A percentile compares a stretch with the other conserved stretches of the same genome.
phyloP scores from a whole-genome alignment of 2,113 vertebrate genomes.

The Sterrhoptilus dennistouni region DNA sequence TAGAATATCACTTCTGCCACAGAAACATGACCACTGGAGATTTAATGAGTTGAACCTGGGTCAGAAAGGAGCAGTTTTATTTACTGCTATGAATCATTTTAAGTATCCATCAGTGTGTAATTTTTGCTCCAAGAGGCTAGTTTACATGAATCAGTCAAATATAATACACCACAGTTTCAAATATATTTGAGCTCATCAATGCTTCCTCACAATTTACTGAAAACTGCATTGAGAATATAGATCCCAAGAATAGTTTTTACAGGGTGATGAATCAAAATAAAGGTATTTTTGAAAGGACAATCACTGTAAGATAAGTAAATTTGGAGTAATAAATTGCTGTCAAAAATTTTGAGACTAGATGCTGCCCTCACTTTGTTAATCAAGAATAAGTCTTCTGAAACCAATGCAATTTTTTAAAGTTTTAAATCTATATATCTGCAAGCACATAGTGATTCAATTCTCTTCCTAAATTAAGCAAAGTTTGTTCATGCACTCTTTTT shows the following conservation, averaged over 20 bases:
- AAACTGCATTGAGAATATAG: not conserved
- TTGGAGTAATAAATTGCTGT: not conserved
- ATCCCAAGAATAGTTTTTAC: not conserved
- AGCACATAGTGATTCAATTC: not conserved
- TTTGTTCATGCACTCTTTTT: not conserved
- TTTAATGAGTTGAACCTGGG: constrained; percentile 46
- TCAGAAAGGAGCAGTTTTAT: constrained; percentile 17
- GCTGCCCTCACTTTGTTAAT: not conserved
- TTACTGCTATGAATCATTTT: constrained; percentile 5
- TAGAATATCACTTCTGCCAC: not conserved
- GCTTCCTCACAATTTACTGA: not conserved
- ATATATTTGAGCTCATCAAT: not conserved
- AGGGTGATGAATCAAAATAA: not conserved
- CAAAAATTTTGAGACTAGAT: not conserved
- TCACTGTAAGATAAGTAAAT: not conserved
- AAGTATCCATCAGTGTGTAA: not conserved
- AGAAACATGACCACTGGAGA: not conserved
- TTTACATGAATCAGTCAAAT: not conserved
- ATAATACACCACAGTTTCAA: not conserved
- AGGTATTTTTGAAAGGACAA: not conserved
- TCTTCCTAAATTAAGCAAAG: not conserved
- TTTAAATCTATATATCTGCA: not conserved
- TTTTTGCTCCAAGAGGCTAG: not conserved
- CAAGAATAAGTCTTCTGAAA: not conserved
- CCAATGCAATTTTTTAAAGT: not conserved